phyloP scores from a whole-genome alignment of 2,888 invertebrate species.

The Troides oblongomaculatus region DNA sequence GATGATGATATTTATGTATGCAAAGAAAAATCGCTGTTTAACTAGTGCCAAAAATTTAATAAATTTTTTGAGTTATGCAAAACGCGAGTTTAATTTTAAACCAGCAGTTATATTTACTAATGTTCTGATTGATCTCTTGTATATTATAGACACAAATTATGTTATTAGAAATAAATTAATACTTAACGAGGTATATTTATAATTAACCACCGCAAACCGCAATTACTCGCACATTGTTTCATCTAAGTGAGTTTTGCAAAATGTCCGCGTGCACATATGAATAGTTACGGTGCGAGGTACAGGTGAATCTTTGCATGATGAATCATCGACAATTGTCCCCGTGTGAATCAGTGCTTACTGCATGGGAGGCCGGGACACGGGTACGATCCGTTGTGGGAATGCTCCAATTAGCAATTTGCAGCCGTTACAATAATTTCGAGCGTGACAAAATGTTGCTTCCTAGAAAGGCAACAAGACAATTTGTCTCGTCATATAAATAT shows the following conservation, averaged over 20 bases:
- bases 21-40: neutral
- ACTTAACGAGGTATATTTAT: neutral
- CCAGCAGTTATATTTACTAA: too few species aligned
- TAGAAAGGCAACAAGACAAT: constrained; percentile 14
- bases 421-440: constrained; percentile 21
- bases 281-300: constrained; percentile 27
- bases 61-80: too few species aligned
- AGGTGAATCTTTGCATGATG: constrained; percentile 38
- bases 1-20: neutral
- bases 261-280: constrained; percentile 27
- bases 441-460: constrained; percentile 25
- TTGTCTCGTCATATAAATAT: neutral
- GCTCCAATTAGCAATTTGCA: constrained; percentile 29
- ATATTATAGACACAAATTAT: too few species aligned
- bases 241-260: neutral
- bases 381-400: constrained; percentile 23
- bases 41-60: neutral
- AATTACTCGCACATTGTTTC: neutral
- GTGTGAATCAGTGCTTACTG: constrained; percentile 29
- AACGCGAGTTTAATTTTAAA: neutral
- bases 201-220: neutral
- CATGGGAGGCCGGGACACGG: constrained; percentile 25
- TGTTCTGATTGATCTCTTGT: too few species aligned
- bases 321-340: constrained; percentile 35
- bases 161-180: neutral